Conservation (phyloP, 2,888 invertebrate species). For the Agonopterix alstromeriana region DNA sequence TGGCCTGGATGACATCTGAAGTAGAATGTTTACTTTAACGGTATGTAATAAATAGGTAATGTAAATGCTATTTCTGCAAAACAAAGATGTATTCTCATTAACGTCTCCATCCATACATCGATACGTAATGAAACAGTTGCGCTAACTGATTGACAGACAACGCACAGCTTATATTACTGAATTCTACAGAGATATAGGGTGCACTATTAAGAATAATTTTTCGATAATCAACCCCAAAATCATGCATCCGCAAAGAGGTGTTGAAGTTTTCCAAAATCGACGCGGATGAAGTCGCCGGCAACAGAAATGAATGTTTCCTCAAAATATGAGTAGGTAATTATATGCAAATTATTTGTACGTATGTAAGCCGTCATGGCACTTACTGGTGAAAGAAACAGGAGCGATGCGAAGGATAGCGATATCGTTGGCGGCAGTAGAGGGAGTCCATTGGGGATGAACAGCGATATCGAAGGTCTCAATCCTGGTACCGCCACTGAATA, state of each 20-base stretch:
- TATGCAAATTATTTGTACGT: no score
- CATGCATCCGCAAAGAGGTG: background rate
- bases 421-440: slow-evolving; percentile 27
- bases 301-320: background rate
- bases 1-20: slow-evolving; percentile 23
- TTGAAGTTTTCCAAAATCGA: background rate
- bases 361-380: background rate
- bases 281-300: background rate
- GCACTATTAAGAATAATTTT: no score
- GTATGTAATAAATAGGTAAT: background rate
- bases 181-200: no score
- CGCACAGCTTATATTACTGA: no score
- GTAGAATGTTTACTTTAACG: background rate
- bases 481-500: slow-evolving; percentile 39
- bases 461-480: slow-evolving; percentile 20
- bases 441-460: slow-evolving; percentile 34
- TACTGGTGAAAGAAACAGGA: slow-evolving; percentile 21
- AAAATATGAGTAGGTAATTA: background rate
- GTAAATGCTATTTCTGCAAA: background rate
- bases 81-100: background rate
- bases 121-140: no score
- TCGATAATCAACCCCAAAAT: background rate
- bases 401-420: slow-evolving; percentile 28
- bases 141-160: no score
- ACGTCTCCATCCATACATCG: background rate